Base-by-base conservation (phyloP, 1,140 invertebrate species). In the Venustaconcha ellipsiformis region DNA sequence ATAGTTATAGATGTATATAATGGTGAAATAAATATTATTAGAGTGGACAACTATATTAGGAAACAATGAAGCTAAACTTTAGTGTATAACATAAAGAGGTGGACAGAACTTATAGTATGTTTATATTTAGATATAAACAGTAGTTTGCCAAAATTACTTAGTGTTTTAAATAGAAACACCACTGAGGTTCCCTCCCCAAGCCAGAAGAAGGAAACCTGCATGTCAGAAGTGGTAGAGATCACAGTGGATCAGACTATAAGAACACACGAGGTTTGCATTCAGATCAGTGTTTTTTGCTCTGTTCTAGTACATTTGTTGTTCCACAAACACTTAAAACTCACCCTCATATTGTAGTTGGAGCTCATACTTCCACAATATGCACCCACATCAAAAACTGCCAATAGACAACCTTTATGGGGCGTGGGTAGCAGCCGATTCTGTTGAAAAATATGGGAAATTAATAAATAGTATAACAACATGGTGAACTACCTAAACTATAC, bases 341-440 rank as follows among this genome's bases (percentile, higher is more conserved):
- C 86, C 70, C 90, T 83, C 67, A 89, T 81, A 72, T 92, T 91
- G 78, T 91, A 92, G 80, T 91, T 92, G 2, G 89, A 90, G 14
- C 87, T 78, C 90, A 92, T 92, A 26, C 85, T 85, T 12, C 75
- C 77, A 63, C 90, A 89, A 78, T 92, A 92, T n/a, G 91, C 91
- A 14, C 91, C 91, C 17, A 85, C 87, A 81, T 91, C 88, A 80
- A 88, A 87, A 18, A 92, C 76, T 20, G 87, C 90, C 15, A 91
- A 20, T 23, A 82, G 75, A 64, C 86, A 83, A 14, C 83, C 87
- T n/a, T 78, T 77, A n/a, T 85, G 72, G 58, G 87, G 82, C 12
- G 67, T 70, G 13, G 78, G 69, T 20, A 91, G 70, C 8, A 78
- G 64, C 23, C 89, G 83, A 75, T 89, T 83, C 81, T 88, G 73